Evolutionary conservation across 23 tunicate species (phyloP).

Genomic region (Styela clava): DNA sequence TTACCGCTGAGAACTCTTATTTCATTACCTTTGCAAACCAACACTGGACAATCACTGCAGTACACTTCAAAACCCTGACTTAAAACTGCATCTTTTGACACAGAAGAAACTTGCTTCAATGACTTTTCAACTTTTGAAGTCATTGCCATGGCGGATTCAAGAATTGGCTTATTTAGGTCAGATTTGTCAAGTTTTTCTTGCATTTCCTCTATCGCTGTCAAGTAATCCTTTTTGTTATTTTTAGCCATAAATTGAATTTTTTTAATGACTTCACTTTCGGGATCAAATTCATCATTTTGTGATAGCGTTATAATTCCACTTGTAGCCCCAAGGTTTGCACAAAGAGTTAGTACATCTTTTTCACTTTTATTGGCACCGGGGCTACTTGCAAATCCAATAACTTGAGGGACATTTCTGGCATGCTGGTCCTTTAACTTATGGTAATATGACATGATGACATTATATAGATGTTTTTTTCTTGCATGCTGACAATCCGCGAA

Average conservation of each 20-base stretch:
- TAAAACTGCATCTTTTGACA: too few relatives aligned
- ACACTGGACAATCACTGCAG: neutral
- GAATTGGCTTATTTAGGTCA: neutral
- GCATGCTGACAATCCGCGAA: conserved; percentile 59
- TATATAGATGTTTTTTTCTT: conserved; percentile 5
- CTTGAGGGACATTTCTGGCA: neutral
- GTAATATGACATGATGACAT: conserved; percentile 1
- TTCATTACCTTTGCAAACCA: neutral
- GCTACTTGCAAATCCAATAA: conserved; percentile 37
- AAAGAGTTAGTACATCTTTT: conserved; percentile 12
- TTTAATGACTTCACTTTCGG: neutral
- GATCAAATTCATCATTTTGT: too few relatives aligned
- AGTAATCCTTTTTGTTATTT: neutral
- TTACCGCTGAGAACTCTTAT: neutral
- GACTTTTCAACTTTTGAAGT: neutral
- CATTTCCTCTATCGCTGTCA: neutral
- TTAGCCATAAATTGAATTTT: neutral
- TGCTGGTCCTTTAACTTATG: neutral
- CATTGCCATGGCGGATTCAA: neutral
- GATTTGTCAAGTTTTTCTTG: neutral
- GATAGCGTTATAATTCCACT: conserved; percentile 21
- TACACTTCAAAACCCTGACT: neutral
- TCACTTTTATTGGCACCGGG: conserved; percentile 19
- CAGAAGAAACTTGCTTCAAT: neutral
- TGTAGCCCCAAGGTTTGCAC: conserved; percentile 49